phyloP scores from a whole-genome alignment of 2,113 vertebrate species.

The Scalopus aquaticus region DNA sequence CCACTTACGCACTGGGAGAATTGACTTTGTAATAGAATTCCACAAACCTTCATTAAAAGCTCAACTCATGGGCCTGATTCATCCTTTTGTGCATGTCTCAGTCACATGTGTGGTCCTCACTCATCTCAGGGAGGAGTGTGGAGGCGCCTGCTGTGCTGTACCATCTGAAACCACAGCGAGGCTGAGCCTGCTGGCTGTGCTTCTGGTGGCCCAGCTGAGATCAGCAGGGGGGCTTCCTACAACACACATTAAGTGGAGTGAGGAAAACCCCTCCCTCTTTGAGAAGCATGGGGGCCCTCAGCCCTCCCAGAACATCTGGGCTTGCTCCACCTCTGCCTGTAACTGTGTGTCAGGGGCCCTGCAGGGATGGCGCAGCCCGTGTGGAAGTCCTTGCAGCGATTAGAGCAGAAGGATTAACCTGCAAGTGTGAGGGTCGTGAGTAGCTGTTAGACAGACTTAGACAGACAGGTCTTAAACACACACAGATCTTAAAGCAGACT shows the following conservation, averaged over 20 bases:
- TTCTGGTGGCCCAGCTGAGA: neutral
- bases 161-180: neutral
- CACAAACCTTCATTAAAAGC: conserved; percentile 26
- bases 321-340: neutral
- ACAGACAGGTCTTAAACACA: neutral
- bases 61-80: neutral
- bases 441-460: neutral
- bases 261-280: neutral
- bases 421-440: neutral
- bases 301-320: neutral
- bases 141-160: neutral
- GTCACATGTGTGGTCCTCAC: neutral
- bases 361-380: neutral
- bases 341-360: neutral
- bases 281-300: neutral
- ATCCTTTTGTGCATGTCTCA: neutral
- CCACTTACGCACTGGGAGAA: conserved; percentile 34
- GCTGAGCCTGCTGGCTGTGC: neutral
- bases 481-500: neutral
- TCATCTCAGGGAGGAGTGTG: neutral
- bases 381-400: neutral
- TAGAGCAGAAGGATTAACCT: neutral
- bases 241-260: neutral
- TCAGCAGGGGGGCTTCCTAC: neutral
- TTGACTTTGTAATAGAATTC: conserved; percentile 49